A percentile compares a stretch with the other conserved stretches of the same genome.
Conservation (phyloP, 2,888 invertebrate genomes). For the Drosophila recens region DNA sequence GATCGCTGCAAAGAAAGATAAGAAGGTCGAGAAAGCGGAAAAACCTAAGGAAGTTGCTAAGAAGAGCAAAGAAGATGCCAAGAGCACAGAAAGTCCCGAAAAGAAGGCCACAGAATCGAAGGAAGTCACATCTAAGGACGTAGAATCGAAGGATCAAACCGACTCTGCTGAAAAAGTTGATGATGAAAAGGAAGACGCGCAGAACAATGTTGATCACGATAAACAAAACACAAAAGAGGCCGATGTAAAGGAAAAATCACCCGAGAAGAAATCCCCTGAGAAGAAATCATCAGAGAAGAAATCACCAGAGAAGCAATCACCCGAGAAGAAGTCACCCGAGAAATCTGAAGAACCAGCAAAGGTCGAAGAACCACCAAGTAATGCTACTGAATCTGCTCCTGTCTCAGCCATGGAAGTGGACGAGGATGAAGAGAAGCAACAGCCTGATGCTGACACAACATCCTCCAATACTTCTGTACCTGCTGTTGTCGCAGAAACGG, state of each 20-base stretch:
- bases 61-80: constrained; percentile 24
- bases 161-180: constrained; percentile 47
- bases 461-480: constrained; percentile 37
- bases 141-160: constrained; percentile 53
- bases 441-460: constrained; percentile 18
- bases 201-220: constrained; percentile 64
- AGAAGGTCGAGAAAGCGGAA: constrained; percentile 53
- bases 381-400: constrained; percentile 30
- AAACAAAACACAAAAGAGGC: constrained; percentile 38
- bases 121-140: constrained; percentile 35
- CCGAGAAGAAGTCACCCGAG: constrained; percentile 17
- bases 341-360: constrained; percentile 56
- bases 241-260: constrained; percentile 36
- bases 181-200: constrained; percentile 47
- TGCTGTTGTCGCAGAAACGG: constrained; percentile 46
- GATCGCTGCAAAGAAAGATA: constrained; percentile 58
- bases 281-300: constrained; percentile 15
- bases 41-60: constrained; percentile 41
- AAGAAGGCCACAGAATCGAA: constrained; percentile 27
- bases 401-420: constrained; percentile 62
- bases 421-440: constrained; percentile 38
- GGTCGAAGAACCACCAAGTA: constrained; percentile 48
- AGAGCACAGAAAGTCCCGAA: constrained; percentile 22
- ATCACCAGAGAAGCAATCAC: constrained; percentile 31
- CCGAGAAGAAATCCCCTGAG: constrained; percentile 29